Evolutionary conservation across 2,113 vertebrate genomes (phyloP).

Genomic region (Phylloscopus whistleri): DNA sequence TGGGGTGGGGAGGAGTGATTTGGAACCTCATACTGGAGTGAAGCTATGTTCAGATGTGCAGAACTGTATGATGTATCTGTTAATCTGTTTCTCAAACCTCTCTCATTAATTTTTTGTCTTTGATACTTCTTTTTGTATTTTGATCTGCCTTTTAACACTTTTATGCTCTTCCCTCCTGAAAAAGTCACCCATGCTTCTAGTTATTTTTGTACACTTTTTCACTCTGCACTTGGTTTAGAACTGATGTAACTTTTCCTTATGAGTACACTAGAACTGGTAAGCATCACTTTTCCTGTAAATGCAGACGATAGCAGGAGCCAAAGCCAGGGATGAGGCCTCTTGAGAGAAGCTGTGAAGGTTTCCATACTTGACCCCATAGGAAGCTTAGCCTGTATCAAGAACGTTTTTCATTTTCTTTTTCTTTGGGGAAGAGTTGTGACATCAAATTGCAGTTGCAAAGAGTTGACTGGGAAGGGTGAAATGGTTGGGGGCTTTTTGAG

Average conservation of each 20-base stretch:
- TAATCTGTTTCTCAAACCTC: neutral
- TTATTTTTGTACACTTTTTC: neutral
- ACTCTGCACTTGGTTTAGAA: neutral
- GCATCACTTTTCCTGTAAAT: neutral
- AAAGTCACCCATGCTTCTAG: neutral
- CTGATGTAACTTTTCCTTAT: neutral
- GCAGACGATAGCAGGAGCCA: neutral
- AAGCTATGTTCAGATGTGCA: neutral
- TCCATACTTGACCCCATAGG: neutral
- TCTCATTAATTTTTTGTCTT: neutral
- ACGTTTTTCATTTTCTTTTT: neutral
- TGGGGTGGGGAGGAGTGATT: neutral
- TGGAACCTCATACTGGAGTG: neutral
- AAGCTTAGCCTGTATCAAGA: neutral
- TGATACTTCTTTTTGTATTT: neutral
- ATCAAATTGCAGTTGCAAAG: neutral
- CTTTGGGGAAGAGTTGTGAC: neutral
- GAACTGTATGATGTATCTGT: neutral
- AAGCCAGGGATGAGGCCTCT: neutral
- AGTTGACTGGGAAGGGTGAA: neutral
- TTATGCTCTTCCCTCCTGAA: neutral
- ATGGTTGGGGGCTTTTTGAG: neutral
- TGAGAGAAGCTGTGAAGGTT: fast-evolving
- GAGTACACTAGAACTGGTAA: neutral
- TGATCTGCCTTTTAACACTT: neutral